Evolutionary conservation across 1,140 invertebrate species (phyloP).

Genomic region (Atta texana): DNA sequence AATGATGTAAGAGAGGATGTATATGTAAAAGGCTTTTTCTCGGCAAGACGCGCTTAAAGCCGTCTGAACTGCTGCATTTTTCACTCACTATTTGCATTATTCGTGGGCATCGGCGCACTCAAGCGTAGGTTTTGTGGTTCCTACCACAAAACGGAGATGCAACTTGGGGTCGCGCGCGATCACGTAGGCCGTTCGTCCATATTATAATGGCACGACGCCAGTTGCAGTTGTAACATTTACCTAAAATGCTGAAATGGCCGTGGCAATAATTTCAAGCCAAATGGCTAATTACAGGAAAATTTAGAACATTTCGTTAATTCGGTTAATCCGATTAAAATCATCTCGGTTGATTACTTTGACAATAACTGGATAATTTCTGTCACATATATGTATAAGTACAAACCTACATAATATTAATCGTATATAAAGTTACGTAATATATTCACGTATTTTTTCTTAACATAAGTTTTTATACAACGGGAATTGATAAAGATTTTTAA

Average conservation of each 20-base stretch:
- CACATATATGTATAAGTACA: not conserved
- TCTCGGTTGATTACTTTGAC: constrained; percentile 7
- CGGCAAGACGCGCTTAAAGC: constrained; percentile 36
- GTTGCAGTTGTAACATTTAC: constrained; percentile 63
- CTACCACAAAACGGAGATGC: constrained; percentile 17
- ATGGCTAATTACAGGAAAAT: constrained; percentile 66
- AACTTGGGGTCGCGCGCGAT: constrained; percentile 17
- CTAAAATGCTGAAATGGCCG: constrained; percentile 15
- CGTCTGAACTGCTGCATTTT: constrained; percentile 44
- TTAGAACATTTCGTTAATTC: constrained; percentile 66
- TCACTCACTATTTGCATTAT: constrained; percentile 62
- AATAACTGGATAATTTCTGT: constrained; percentile 2
- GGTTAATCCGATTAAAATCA: constrained; percentile 72
- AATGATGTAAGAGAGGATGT: constrained; percentile 16
- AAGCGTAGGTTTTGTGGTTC: constrained; percentile 36
- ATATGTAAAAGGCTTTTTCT: constrained; percentile 51
- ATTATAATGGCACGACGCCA: constrained; percentile 40
- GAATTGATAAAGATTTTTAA: not conserved
- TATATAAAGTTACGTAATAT: not conserved
- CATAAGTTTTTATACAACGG: not conserved
- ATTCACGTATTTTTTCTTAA: not conserved
- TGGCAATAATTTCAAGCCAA: constrained; percentile 59
- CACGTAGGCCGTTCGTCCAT: constrained; percentile 52
- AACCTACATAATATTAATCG: not conserved
- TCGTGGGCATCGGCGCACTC: constrained; percentile 31